Evolutionary conservation across 2,888 invertebrate species (phyloP).

Genomic region (Pristionchus exspectatus): DNA sequence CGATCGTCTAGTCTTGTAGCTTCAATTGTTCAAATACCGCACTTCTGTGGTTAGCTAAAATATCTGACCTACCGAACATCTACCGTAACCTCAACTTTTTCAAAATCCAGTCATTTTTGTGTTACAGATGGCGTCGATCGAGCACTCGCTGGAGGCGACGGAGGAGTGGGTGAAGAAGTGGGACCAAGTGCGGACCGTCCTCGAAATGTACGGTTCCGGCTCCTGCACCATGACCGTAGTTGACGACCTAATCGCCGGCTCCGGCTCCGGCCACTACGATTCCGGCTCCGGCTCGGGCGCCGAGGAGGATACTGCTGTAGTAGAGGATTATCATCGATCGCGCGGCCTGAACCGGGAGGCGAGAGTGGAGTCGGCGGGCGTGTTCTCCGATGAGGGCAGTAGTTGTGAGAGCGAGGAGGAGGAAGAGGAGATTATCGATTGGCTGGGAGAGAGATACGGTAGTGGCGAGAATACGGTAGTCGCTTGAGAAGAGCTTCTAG

Average conservation of each 20-base stretch:
- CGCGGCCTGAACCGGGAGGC: not conserved
- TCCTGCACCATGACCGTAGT: not conserved
- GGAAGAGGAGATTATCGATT: slow-evolving; percentile 43
- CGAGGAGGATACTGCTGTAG: not conserved
- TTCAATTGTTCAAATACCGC: no score
- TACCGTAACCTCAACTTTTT: not conserved
- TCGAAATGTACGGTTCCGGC: slow-evolving; percentile 90
- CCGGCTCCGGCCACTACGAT: not conserved
- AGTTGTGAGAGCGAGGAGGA: slow-evolving; percentile 43
- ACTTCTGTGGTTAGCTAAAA: not conserved
- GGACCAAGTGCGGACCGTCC: slow-evolving; percentile 95
- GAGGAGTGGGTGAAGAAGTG: slow-evolving; percentile 86
- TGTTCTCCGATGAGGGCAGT: slow-evolving; percentile 28
- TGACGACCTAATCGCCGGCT: not conserved
- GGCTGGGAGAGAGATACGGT: slow-evolving; percentile 33
- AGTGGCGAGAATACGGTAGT: not conserved
- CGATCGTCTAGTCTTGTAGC: not conserved
- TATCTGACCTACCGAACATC: not conserved
- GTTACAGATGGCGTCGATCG: slow-evolving; percentile 56
- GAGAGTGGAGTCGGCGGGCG: slow-evolving; percentile 35
- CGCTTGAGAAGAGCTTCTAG: not conserved
- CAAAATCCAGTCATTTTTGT: not conserved
- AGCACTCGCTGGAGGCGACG: slow-evolving; percentile 82
- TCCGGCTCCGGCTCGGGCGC: slow-evolving; percentile 7
- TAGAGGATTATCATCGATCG: not conserved